Conservation (phyloP, 1,140 invertebrate genomes). For the Steinernema feltiae region DNA sequence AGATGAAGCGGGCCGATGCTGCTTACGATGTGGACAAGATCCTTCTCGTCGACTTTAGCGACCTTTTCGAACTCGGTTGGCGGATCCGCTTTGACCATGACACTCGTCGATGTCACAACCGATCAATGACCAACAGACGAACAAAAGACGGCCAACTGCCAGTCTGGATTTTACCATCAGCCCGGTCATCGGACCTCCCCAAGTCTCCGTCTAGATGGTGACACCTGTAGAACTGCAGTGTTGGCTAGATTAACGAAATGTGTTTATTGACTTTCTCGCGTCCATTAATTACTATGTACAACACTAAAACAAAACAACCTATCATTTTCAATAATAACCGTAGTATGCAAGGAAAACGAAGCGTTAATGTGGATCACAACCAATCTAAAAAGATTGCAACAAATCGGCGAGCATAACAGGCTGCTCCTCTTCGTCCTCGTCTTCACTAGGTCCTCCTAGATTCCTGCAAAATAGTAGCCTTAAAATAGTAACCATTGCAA, state of each 20-base stretch:
- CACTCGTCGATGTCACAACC: neutral
- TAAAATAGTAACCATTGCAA: neutral
- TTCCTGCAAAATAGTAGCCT: too few species aligned
- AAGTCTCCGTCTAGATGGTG: too few species aligned
- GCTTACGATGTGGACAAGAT: neutral
- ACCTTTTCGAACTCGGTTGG: neutral
- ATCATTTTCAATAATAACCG: too few species aligned
- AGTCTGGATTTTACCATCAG: neutral
- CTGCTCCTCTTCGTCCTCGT: neutral
- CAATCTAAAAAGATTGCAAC: neutral
- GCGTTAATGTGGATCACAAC: too few species aligned
- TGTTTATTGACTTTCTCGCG: too few species aligned
- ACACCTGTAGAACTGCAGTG: too few species aligned
- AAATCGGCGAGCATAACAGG: neutral
- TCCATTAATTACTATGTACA: too few species aligned
- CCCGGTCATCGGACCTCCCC: too few species aligned
- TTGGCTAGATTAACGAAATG: too few species aligned
- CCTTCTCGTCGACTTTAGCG: neutral
- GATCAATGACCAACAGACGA: neutral
- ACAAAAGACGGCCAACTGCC: neutral
- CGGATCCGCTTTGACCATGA: neutral
- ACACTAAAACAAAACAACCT: too few species aligned
- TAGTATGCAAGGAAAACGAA: too few species aligned
- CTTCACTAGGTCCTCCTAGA: too few species aligned
- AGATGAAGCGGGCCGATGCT: neutral